Conservation (phyloP, 2,888 invertebrate genomes). For the Polydrusus pterygomalis region DNA sequence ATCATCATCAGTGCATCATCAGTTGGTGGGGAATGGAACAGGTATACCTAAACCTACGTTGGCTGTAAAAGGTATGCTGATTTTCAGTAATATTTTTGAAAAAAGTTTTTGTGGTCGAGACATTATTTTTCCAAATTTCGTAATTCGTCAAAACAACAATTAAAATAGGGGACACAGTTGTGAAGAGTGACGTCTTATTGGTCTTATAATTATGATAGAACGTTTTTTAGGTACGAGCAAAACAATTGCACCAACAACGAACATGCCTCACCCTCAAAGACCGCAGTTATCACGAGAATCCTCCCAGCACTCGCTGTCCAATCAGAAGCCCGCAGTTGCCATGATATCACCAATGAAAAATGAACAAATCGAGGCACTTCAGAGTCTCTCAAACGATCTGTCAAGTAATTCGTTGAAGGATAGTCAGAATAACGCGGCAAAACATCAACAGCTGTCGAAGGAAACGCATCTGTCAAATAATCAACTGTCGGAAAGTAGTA, state of each 20-base stretch:
- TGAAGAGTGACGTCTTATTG: too few relatives aligned
- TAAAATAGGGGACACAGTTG: too few relatives aligned
- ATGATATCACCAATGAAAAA: conserved; percentile 87
- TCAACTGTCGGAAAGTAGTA: conserved; percentile 82
- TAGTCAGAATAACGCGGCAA: conserved; percentile 21
- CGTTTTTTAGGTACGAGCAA: conserved; percentile 51
- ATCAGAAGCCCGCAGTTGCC: conserved; percentile 67
- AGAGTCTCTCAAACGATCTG: not conserved
- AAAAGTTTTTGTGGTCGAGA: not conserved
- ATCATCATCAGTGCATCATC: conserved; percentile 36
- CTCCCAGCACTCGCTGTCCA: conserved; percentile 64
- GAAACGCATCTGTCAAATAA: conserved; percentile 74
- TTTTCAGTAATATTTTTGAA: not conserved
- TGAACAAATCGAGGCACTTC: conserved; percentile 61
- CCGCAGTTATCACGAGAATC: conserved; percentile 67
- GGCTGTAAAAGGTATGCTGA: conserved; percentile 86
- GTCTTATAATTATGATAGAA: too few relatives aligned
- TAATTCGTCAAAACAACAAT: too few relatives aligned
- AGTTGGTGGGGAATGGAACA: conserved; percentile 71
- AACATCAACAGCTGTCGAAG: conserved; percentile 72
- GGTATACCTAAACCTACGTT: conserved; percentile 94
- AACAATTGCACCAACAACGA: conserved; percentile 56
- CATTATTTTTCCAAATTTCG: not conserved
- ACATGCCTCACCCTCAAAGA: conserved; percentile 66
- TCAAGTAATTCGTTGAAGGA: conserved; percentile 56